Evolutionary conservation across 2,888 invertebrate genomes (phyloP).

Genomic region (Andrena camellia): DNA sequence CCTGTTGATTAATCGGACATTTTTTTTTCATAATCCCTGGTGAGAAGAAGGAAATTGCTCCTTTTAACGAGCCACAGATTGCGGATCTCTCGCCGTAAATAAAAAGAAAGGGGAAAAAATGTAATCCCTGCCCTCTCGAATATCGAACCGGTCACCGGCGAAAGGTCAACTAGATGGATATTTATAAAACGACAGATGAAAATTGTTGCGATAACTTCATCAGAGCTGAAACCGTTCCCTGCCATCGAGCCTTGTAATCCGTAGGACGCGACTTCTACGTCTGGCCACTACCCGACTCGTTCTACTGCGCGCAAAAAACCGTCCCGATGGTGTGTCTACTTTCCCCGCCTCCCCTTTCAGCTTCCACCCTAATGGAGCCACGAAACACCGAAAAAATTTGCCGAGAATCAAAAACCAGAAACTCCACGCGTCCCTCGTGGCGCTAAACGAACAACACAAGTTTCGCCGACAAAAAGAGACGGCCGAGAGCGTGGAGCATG

Average conservation of each 20-base stretch:
- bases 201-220: slow-evolving; percentile 7
- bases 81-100: neutral
- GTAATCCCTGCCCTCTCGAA: no score
- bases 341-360: neutral
- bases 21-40: neutral
- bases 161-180: neutral
- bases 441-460: slow-evolving; percentile 13
- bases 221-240: neutral
- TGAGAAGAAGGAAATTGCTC: neutral
- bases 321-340: neutral
- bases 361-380: slow-evolving; percentile 7
- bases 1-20: slow-evolving; percentile 1
- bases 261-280: neutral
- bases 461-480: neutral
- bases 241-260: slow-evolving; percentile 4
- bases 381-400: slow-evolving; percentile 10
- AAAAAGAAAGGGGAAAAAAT: neutral
- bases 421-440: neutral
- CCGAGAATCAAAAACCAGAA: neutral
- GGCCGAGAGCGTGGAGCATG: neutral
- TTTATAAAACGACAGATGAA: slow-evolving; percentile 19
- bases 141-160: slow-evolving; percentile 2
- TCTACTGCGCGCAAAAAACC: slow-evolving; percentile 17
- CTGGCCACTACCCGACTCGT: neutral
- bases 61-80: neutral